Conservation (phyloP, 2,888 invertebrate species). For the Phyto melanocephala region DNA sequence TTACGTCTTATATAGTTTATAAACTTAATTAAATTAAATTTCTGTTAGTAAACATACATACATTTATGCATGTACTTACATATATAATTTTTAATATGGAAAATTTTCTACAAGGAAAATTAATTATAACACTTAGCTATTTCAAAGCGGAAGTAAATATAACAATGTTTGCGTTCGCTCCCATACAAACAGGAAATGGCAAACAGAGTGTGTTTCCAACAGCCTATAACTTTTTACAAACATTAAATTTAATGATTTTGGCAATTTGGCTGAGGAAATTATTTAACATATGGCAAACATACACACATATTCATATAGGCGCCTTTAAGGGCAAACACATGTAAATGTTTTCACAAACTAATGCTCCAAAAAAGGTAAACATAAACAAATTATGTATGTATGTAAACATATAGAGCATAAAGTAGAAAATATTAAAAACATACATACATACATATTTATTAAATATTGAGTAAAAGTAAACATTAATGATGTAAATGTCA, state of each 20-base stretch:
- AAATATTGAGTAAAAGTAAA: conserved; percentile 22
- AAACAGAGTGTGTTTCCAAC: not conserved
- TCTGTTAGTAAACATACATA: no score
- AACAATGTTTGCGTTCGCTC: conserved; percentile 20
- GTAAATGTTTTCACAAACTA: not conserved
- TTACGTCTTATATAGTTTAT: no score
- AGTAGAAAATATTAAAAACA: conserved; percentile 27
- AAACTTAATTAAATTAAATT: no score
- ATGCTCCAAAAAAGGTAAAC: conserved; percentile 25
- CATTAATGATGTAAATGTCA: no score
- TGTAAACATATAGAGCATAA: conserved; percentile 37
- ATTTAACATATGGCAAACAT: not conserved
- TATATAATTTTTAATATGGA: not conserved
- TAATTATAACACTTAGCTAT: conserved; percentile 13
- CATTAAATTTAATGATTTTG: conserved; percentile 32
- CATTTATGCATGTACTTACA: no score
- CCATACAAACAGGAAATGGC: conserved; percentile 46
- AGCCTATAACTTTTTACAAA: conserved; percentile 14
- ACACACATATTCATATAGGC: no score
- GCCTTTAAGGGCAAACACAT: not conserved
- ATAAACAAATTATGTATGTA: conserved; percentile 44
- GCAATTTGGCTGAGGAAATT: conserved; percentile 14
- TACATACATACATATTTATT: not conserved
- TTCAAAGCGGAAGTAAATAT: conserved; percentile 43
- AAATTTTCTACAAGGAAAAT: conserved; percentile 26